These are phyloP conservation scores for Artemia sp. DNA, from an alignment of 2,888 invertebrate genomes.

Conservation along the genomic window DNA sequence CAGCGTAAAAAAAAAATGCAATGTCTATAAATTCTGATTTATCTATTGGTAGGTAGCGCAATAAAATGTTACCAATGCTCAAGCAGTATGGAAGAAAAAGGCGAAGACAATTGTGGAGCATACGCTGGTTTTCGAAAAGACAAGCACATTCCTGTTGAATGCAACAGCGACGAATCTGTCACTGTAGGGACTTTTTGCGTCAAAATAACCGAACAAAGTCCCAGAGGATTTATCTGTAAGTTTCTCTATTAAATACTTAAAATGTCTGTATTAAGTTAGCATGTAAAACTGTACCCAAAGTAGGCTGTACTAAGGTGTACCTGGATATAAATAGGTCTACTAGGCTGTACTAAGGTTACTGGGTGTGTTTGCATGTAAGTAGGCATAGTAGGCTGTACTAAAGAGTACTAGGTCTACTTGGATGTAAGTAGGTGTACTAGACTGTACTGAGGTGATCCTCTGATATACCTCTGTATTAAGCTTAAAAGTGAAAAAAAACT, in stretches of 20 bases:
- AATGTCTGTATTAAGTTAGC: conserved; percentile 21
- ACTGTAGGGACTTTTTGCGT: conserved; percentile 92
- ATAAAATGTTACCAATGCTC: conserved; percentile 89
- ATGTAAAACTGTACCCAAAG: neutral
- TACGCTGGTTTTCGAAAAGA: conserved; percentile 65
- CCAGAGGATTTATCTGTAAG: conserved; percentile 85
- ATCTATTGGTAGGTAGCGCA: conserved; percentile 38
- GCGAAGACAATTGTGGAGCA: conserved; percentile 75
- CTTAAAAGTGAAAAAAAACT: too few relatives aligned
- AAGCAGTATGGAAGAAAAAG: conserved; percentile 59
- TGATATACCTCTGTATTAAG: too few relatives aligned
- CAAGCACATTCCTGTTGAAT: conserved; percentile 75
- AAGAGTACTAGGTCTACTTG: too few relatives aligned
- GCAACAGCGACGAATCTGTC: conserved; percentile 79
- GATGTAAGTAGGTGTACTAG: too few relatives aligned
- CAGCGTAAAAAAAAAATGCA: too few relatives aligned
- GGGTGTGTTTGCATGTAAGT: too few relatives aligned
- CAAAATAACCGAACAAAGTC: conserved; percentile 83
- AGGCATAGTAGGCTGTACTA: too few relatives aligned
- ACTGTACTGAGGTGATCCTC: too few relatives aligned
- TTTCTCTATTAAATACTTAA: conserved; percentile 27
- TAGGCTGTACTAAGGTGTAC: neutral
- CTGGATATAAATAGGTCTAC: too few relatives aligned
- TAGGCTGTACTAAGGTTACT: too few relatives aligned
- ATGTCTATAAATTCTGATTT: too few relatives aligned